phyloP scores from a whole-genome alignment of 2,797 vertebrate species.

The Merluccius polli region DNA sequence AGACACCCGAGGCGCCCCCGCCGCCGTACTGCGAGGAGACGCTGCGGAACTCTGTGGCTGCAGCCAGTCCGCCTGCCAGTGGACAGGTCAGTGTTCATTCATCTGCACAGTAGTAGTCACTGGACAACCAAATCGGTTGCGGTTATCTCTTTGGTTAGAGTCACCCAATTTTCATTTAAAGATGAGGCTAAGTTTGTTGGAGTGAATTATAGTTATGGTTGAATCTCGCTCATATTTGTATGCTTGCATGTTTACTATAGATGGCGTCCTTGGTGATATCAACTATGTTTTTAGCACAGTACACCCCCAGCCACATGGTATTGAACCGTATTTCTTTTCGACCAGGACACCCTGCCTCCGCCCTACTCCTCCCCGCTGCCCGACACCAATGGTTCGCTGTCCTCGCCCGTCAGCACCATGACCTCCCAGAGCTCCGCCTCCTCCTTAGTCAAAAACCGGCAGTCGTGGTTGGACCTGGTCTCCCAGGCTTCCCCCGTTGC shows the following conservation, averaged over 20 bases:
- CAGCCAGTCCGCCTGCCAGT: slow-evolving; percentile 48
- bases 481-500: slow-evolving; percentile 63
- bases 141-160: neutral
- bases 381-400: slow-evolving; percentile 75
- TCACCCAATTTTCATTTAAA: no score
- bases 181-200: neutral
- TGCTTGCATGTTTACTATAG: neutral
- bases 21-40: slow-evolving; percentile 75
- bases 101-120: neutral
- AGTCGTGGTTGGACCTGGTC: slow-evolving; percentile 79
- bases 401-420: slow-evolving; percentile 78
- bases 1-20: slow-evolving; percentile 76
- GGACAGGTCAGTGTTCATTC: slow-evolving; percentile 57
- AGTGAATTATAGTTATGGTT: neutral
- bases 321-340: slow-evolving; percentile 10
- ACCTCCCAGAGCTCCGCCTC: slow-evolving; percentile 77
- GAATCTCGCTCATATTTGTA: neutral
- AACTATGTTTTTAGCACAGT: no score
- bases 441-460: slow-evolving; percentile 77
- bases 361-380: slow-evolving; percentile 75
- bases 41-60: slow-evolving; percentile 51
- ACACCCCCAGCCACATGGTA: no score
- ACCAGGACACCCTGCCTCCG: slow-evolving; percentile 74
- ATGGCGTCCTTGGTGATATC: neutral
- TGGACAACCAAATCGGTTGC: neutral